Base-by-base conservation (phyloP, 2,113 vertebrate genomes). In the Osmerus mordax region DNA sequence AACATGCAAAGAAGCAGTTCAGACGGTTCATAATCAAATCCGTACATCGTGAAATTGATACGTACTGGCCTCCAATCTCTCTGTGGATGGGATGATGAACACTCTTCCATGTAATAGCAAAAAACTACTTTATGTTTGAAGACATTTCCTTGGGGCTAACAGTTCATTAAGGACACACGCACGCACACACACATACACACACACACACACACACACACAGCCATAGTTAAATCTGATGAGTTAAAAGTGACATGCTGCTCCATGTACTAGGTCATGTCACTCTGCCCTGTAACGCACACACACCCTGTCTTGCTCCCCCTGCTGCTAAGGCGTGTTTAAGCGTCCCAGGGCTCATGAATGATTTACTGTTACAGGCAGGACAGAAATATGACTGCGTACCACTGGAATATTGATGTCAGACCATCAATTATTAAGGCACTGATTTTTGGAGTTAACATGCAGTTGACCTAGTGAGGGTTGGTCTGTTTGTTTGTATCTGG, bases 291-390 rank as follows among this genome's bases (percentile, higher is more conserved):
- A 5, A 19, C 14, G 21, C 53, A 56, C 53, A 18, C 52, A 56
- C 16, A 6, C 67, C 29, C 67, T 18, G 14, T 55, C 54, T 55
- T 2, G 2, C 54, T 55, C 54, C 18, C 67, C 1, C 47, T 25
- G 21, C 47, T 72, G 65, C 80, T 77, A 72, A 81, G 80, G 85
- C 87, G 83, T 90, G 89, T 83, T 87, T 81, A 85, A 82, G 84
- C 78, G 72, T 74, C 86, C 86, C 67, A 51, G 61, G 71, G 61
- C 75, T 28, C 80, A 87, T 88, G 78, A 87, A 90, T 87, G 86
- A 90, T 90, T 89, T 80, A 89, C 71, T 86, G 60, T 84, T 87
- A 90, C 89, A 86, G 87, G 84, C 84, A 88, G 80, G 83, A 88
- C 87, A 87, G 85, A 90, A 89, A 89, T 86, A 87, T 79, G 82